phyloP scores from a whole-genome alignment of 2,797 vertebrate genomes.

The Eulemur albifrons region DNA sequence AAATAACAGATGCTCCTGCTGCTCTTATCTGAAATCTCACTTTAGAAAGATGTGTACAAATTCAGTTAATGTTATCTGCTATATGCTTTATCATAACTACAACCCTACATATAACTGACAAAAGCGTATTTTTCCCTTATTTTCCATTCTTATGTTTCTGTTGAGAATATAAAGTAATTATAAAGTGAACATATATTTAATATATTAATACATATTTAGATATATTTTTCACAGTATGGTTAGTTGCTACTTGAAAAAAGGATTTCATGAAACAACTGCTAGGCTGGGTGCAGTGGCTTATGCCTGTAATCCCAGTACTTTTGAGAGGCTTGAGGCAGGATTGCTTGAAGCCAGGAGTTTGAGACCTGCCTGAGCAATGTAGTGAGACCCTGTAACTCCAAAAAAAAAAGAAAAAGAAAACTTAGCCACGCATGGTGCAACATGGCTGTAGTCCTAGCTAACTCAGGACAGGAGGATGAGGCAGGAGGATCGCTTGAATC shows the following conservation, averaged over 20 bases:
- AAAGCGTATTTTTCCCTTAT: constrained; percentile 15
- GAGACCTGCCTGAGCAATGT: background rate
- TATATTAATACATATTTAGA: background rate
- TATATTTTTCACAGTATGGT: constrained; percentile 25
- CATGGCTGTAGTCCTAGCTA: background rate
- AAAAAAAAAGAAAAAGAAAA: background rate
- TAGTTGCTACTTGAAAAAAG: background rate
- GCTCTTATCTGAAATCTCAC: background rate
- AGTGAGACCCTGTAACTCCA: background rate
- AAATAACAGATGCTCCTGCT: constrained; percentile 25
- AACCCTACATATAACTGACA: background rate
- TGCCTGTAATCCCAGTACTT: background rate
- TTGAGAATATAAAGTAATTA: background rate
- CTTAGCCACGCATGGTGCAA: background rate
- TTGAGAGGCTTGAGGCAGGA: background rate
- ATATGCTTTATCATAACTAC: background rate
- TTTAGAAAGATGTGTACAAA: constrained; percentile 31
- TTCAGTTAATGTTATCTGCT: background rate
- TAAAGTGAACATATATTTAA: background rate
- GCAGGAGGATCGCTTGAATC: background rate
- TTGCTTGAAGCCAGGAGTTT: background rate
- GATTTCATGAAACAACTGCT: background rate
- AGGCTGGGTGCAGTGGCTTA: background rate
- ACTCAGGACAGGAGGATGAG: background rate
- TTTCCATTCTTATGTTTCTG: constrained; percentile 10